Evolutionary conservation across 2,113 vertebrate species (phyloP).

Genomic region (Condylura cristata): DNA sequence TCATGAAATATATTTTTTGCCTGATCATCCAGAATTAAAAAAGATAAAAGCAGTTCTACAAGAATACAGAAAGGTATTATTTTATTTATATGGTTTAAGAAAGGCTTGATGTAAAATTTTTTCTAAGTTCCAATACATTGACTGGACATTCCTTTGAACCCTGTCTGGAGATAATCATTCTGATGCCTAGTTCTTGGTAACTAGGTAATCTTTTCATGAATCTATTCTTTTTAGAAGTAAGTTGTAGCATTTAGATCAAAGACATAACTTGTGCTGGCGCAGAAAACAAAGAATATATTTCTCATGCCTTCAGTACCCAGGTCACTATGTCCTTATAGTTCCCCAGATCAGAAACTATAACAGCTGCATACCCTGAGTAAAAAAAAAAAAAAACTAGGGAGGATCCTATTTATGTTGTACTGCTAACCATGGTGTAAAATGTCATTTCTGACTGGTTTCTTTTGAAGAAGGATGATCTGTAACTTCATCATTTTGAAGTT

Average conservation of each 20-base stretch:
- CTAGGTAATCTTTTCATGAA: background rate
- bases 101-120: background rate
- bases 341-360: background rate
- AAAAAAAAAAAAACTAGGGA: background rate
- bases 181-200: slow-evolving; percentile 12
- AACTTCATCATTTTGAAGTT: background rate
- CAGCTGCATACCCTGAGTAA: background rate
- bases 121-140: slow-evolving; percentile 1
- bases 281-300: slow-evolving; percentile 2
- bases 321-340: background rate
- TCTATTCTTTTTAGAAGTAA: background rate
- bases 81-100: slow-evolving; percentile 16
- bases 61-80: slow-evolving; percentile 94
- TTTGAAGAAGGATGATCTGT: background rate
- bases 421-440: background rate
- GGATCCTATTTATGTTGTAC: background rate
- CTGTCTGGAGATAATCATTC: background rate
- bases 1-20: slow-evolving; percentile 99
- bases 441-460: background rate
- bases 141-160: slow-evolving; percentile 6
- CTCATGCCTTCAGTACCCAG: background rate
- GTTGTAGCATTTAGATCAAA: slow-evolving; percentile 40
- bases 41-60: slow-evolving; percentile 95
- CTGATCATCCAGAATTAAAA: slow-evolving; percentile 94
- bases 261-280: background rate